These are phyloP conservation scores for Cercocebus atys DNA, from an alignment of 2,113 vertebrate species.

Conservation along the genomic window DNA sequence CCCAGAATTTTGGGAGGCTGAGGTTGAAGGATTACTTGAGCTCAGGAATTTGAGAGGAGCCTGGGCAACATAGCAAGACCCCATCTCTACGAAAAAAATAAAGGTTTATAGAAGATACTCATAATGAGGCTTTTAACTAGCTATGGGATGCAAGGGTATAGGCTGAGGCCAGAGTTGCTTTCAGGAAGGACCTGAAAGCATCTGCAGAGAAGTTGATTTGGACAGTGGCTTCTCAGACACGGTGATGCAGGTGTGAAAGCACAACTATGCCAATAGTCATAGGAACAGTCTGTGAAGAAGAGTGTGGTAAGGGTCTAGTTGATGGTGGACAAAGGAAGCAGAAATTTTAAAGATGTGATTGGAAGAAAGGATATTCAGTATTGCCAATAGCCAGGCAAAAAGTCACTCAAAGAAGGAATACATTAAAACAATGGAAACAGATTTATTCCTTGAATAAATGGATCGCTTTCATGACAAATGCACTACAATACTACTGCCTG, in stretches of 20 bases:
- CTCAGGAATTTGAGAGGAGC: no score
- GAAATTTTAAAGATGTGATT: background rate
- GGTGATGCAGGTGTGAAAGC: background rate
- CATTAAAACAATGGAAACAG: background rate
- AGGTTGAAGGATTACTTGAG: no score
- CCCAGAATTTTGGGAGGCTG: no score
- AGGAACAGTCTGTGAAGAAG: background rate
- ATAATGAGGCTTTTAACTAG: background rate
- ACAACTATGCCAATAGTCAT: rapidly evolving
- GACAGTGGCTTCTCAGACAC: background rate
- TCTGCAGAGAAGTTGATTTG: background rate
- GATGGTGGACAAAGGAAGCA: background rate
- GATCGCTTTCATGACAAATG: background rate
- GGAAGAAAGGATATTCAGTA: background rate
- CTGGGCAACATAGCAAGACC: no score
- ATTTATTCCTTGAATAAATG: background rate
- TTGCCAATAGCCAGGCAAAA: background rate
- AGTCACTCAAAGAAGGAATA: background rate
- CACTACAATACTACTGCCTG: background rate
- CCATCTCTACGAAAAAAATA: no score
- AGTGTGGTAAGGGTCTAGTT: background rate
- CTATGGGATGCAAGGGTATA: rapidly evolving
- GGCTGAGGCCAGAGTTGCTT: background rate
- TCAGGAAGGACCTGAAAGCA: background rate
- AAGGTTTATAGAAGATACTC: background rate